Evolutionary conservation across 1,140 invertebrate genomes (phyloP).

Genomic region (Trichonephila clavata): DNA sequence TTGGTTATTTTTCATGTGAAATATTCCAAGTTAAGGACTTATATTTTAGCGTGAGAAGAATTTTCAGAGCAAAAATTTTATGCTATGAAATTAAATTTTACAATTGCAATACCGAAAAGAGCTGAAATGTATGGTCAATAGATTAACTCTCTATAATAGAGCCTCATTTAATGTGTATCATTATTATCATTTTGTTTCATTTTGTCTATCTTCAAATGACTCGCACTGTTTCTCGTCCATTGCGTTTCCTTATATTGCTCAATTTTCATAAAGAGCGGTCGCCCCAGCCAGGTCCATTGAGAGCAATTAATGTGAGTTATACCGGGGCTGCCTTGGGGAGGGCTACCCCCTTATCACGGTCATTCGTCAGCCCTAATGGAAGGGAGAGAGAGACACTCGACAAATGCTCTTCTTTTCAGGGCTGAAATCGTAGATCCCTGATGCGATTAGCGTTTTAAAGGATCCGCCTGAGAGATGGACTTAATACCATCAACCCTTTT

Average conservation of each 20-base stretch:
- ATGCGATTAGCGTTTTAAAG: slow-evolving; percentile 25
- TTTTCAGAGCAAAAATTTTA: too few relatives aligned
- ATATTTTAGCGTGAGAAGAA: too few relatives aligned
- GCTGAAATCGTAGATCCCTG: neutral
- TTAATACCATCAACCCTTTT: neutral
- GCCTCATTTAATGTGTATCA: too few relatives aligned
- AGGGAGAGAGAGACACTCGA: neutral
- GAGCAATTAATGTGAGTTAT: slow-evolving; percentile 10
- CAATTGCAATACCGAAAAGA: too few relatives aligned
- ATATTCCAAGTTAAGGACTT: too few relatives aligned
- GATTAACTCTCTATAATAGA: too few relatives aligned
- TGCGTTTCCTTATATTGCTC: neutral
- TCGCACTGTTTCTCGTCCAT: neutral
- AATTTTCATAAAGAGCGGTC: neutral
- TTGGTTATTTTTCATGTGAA: too few relatives aligned
- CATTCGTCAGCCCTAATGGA: neutral
- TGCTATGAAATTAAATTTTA: too few relatives aligned
- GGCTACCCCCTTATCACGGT: neutral
- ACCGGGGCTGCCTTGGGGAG: neutral
- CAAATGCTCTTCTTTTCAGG: neutral
- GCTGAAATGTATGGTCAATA: too few relatives aligned
- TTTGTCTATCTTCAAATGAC: too few relatives aligned
- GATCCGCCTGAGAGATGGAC: neutral
- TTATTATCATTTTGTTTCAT: too few relatives aligned
- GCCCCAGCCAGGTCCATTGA: neutral